A percentile compares a stretch with the other conserved stretches of the same genome.
Evolutionary conservation across 2,797 vertebrate genomes (phyloP).

Genomic region (Melopsittacus undulatus): DNA sequence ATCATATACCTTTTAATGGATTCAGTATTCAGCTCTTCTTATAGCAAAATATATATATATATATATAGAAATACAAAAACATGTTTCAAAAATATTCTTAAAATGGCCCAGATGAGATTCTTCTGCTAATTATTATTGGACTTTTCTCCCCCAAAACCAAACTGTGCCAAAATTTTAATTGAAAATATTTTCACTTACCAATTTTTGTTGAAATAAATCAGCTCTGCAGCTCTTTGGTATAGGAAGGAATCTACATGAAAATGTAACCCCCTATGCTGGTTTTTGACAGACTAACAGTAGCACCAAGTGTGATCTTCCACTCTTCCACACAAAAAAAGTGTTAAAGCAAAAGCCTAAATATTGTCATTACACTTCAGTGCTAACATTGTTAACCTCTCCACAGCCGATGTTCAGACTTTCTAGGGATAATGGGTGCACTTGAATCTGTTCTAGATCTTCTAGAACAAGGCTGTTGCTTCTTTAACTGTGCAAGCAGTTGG

Average conservation of each 20-base stretch:
- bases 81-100: not conserved
- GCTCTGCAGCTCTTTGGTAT: not conserved
- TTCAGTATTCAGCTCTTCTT: not conserved
- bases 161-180: not conserved
- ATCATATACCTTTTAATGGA: not conserved
- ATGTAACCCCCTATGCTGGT: accelerated
- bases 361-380: not conserved
- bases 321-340: not conserved
- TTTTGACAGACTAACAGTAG: not conserved
- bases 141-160: not conserved
- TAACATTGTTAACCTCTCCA: not conserved
- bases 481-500: not conserved
- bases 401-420: not conserved
- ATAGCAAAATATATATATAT: no score
- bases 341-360: not conserved
- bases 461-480: not conserved
- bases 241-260: not conserved
- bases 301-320: not conserved
- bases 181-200: not conserved
- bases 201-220: not conserved
- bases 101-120: not conserved
- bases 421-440: not conserved
- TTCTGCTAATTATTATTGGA: not conserved
- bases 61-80: not conserved
- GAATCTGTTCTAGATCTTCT: not conserved